Conservation (phyloP, 2,113 vertebrate genomes). For the Damaliscus lunatus region DNA sequence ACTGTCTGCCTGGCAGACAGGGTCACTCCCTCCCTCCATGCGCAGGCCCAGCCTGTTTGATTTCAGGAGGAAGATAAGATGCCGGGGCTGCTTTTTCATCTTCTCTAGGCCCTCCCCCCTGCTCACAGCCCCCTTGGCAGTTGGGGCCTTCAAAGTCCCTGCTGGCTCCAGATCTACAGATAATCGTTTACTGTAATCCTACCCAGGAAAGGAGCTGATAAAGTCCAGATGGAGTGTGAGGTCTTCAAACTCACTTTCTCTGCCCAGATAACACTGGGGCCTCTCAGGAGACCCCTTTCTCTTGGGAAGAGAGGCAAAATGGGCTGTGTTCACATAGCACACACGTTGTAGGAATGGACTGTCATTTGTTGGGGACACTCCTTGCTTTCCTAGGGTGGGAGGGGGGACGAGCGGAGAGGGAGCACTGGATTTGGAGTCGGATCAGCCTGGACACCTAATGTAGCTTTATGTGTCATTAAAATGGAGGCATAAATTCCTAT, state of each 20-base stretch:
- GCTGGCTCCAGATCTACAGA: conserved; percentile 91
- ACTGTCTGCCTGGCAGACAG: neutral
- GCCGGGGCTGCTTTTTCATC: conserved; percentile 86
- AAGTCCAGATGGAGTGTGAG: conserved; percentile 91
- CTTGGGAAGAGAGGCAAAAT: conserved; percentile 53
- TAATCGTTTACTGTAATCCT: conserved; percentile 92
- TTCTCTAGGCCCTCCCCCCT: conserved; percentile 78
- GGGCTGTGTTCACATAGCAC: conserved; percentile 16
- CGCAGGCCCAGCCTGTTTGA: conserved; percentile 82
- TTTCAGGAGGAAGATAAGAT: conserved; percentile 87
- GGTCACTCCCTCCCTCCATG: conserved; percentile 66
- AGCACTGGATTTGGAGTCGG: neutral
- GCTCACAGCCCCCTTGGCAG: conserved; percentile 82
- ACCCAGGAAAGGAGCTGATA: conserved; percentile 92
- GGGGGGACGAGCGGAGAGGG: neutral
- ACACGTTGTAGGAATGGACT: neutral
- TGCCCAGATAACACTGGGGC: conserved; percentile 80
- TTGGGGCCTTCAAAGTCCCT: conserved; percentile 88
- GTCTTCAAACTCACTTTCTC: conserved; percentile 87
- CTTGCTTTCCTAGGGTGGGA: neutral
- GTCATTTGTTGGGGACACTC: neutral
- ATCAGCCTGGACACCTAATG: neutral
- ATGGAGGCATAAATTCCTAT: neutral
- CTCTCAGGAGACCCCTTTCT: conserved; percentile 76
- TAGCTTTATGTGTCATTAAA: neutral